Evolutionary conservation across 2,797 vertebrate species (phyloP).

Genomic region (Hipposideros larvatus): DNA sequence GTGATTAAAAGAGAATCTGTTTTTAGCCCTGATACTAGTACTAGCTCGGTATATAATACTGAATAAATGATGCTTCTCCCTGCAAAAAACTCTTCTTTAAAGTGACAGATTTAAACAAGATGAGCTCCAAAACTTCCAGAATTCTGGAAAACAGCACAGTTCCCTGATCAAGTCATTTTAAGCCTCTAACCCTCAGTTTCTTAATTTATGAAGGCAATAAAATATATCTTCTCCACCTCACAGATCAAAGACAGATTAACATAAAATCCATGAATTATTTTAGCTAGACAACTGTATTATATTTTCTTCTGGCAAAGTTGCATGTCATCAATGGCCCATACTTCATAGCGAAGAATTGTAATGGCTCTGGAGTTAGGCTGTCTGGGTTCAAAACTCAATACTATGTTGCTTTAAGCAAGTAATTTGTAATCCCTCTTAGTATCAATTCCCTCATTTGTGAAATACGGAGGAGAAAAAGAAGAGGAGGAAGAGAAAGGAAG

Average conservation of each 20-base stretch:
- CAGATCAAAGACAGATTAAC: background rate
- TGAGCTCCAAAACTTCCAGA: background rate
- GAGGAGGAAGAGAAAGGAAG: background rate
- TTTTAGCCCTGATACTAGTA: background rate
- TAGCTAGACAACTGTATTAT: background rate
- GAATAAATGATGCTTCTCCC: background rate
- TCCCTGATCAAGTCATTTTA: background rate
- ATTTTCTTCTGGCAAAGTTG: background rate
- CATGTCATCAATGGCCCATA: background rate
- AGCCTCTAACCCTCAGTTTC: background rate
- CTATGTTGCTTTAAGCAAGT: background rate
- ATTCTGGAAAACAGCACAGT: background rate
- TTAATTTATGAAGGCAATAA: background rate
- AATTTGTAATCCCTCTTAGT: background rate
- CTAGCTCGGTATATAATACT: background rate
- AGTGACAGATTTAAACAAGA: slow-evolving; percentile 1
- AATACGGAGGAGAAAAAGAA: background rate
- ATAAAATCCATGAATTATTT: slow-evolving; percentile 7
- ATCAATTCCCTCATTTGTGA: background rate
- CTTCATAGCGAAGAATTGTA: background rate
- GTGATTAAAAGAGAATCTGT: background rate
- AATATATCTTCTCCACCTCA: background rate
- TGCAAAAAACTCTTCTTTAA: background rate
- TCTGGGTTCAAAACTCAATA: background rate
- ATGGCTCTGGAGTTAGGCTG: background rate